Base-by-base conservation (phyloP, 2,797 vertebrate genomes). In the Australoheros facetus region DNA sequence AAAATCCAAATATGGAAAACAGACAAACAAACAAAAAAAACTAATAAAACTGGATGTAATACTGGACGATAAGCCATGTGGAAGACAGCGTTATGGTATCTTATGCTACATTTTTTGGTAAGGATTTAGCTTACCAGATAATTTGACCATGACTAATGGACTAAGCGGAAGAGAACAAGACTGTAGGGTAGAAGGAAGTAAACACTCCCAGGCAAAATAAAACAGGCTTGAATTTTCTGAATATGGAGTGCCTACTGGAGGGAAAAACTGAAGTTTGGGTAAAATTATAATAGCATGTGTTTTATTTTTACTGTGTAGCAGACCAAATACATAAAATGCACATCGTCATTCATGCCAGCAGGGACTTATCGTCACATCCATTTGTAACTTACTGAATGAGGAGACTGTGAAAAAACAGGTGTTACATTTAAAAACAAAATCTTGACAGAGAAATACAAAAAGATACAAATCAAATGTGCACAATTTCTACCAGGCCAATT, bases 311-410 rank as follows among this genome's bases (percentile, higher is more conserved):
- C 37, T 32, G 14, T 59, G 16, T 14, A 71, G 13, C 32, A 55
- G 64, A n/a, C 34, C 51, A 69, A 69, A 51, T 19, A 5, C 9
- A 45, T 69, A 58, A 75, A 80, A 59, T 60, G 37, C 48, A 48
- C 42, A 56, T 55, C 9, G n/a, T 37, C 32, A 37, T 10, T 19
- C 37, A 1, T 23, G 54, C 3, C 66, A 32, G 32, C 21, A 13
- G 34, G 21, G 37, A 48, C 54, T 62, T 11, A 30, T 19, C 32
- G 55, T 56, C 21, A 64, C 13, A 32, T 39, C 42, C 28, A 7
- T 48, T 64, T 51, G 42, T 58, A 45, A 62, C 39, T 69, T 12
- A 42, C 30, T 66, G 13, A 71, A 42, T 21, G 39, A 53, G 54
- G 30, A 69, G n/a, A 19, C 48, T 13, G 21, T 37, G 17, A 48